Conservation (phyloP, 2,797 vertebrate genomes). For the Pitangus sulphuratus region DNA sequence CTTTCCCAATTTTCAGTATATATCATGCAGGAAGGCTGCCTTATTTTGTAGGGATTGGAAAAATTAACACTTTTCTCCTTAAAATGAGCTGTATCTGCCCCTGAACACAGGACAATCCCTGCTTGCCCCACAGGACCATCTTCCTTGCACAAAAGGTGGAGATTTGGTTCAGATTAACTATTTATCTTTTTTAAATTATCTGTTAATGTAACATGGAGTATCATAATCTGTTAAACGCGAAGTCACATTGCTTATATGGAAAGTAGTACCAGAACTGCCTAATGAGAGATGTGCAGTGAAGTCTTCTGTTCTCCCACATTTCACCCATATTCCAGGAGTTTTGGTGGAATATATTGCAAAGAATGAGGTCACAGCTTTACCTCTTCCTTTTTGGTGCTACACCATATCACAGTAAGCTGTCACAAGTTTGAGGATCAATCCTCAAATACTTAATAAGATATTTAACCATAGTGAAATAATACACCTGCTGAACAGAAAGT, state of each 20-base stretch:
- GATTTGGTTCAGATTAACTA: neutral
- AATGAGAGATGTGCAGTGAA: neutral
- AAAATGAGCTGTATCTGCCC: neutral
- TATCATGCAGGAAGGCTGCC: neutral
- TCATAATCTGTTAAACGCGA: neutral
- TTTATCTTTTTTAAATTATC: neutral
- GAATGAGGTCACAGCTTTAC: neutral
- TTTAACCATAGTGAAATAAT: neutral
- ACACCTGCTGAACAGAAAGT: neutral
- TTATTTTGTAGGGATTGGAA: neutral
- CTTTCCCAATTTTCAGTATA: neutral
- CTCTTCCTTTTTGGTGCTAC: neutral
- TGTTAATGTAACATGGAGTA: neutral
- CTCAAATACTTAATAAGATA: neutral
- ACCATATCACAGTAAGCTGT: fast-evolving
- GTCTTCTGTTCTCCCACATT: neutral
- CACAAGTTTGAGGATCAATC: neutral
- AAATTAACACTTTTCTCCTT: neutral
- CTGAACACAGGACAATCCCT: neutral
- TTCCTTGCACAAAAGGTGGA: neutral
- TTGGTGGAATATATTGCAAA: neutral
- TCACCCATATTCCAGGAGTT: neutral
- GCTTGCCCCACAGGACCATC: neutral
- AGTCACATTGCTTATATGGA: neutral
- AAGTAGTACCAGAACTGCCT: neutral